phyloP scores from a whole-genome alignment of 2,888 invertebrate genomes.

The Erebia palarica region DNA sequence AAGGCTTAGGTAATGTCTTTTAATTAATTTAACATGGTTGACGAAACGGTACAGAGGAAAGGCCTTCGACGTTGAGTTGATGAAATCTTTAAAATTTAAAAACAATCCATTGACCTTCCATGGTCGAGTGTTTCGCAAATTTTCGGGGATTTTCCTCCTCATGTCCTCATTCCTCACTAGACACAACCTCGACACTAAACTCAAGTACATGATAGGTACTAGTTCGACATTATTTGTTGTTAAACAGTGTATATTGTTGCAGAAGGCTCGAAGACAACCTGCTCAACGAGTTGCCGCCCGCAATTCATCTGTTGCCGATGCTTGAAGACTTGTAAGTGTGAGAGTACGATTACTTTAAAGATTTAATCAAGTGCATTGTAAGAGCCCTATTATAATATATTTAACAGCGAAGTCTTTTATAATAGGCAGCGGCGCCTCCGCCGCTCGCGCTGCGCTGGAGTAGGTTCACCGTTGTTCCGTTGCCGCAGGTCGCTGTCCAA shows the following conservation, averaged over 20 bases:
- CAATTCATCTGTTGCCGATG: slow-evolving; percentile 87
- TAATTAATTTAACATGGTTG: background rate
- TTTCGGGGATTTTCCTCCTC: slow-evolving; percentile 6
- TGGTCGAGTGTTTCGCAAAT: slow-evolving; percentile 14
- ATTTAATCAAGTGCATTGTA: background rate
- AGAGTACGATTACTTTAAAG: background rate
- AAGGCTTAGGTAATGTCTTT: background rate
- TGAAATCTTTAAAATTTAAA: background rate
- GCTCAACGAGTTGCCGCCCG: slow-evolving; percentile 87
- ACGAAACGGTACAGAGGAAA: background rate
- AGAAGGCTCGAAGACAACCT: slow-evolving; percentile 74
- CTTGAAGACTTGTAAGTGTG: slow-evolving; percentile 93
- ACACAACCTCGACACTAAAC: background rate
- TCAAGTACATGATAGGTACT: background rate
- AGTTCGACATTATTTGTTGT: background rate
- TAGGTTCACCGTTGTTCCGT: too few relatives aligned
- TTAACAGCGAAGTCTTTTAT: too few relatives aligned
- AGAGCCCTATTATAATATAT: too few relatives aligned
- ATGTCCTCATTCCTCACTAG: background rate
- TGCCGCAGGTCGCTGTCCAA: slow-evolving; percentile 88
- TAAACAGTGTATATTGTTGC: slow-evolving; percentile 26
- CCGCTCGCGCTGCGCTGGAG: too few relatives aligned
- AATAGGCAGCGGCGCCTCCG: too few relatives aligned
- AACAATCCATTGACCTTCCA: slow-evolving; percentile 7
- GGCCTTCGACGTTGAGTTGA: background rate